phyloP scores from a whole-genome alignment of 2,797 vertebrate genomes.

The Heteromormyrus szaboi region DNA sequence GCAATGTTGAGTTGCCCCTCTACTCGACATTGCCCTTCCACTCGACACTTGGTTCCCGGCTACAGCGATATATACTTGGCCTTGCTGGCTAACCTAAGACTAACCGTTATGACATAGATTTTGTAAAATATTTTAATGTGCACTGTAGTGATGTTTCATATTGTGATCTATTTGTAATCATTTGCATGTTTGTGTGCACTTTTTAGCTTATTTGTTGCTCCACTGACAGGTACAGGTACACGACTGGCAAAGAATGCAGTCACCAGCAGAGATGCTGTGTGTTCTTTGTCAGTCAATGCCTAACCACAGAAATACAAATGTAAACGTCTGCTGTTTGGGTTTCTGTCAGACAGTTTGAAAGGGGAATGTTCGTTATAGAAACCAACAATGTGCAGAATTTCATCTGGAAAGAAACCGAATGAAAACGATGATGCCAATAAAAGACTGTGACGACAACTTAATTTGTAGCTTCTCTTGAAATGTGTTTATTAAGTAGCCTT shows the following conservation, averaged over 20 bases:
- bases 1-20: neutral
- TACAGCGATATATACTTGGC: neutral
- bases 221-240: neutral
- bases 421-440: neutral
- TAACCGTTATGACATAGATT: neutral
- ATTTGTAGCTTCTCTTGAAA: neutral
- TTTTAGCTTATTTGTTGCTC: neutral
- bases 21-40: no score
- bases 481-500: slow-evolving; percentile 19
- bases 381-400: neutral
- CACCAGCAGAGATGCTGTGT: neutral
- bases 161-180: neutral
- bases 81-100: neutral
- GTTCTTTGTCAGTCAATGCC: neutral
- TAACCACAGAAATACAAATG: neutral
- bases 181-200: neutral
- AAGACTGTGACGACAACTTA: neutral
- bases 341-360: neutral
- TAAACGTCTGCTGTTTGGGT: neutral
- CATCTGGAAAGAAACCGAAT: neutral
- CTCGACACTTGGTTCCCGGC: neutral
- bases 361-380: neutral
- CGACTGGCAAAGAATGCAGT: neutral
- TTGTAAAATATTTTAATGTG: neutral
- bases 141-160: neutral